Base-by-base conservation (phyloP, 2,888 invertebrate genomes). In the Agrochola macilenta region DNA sequence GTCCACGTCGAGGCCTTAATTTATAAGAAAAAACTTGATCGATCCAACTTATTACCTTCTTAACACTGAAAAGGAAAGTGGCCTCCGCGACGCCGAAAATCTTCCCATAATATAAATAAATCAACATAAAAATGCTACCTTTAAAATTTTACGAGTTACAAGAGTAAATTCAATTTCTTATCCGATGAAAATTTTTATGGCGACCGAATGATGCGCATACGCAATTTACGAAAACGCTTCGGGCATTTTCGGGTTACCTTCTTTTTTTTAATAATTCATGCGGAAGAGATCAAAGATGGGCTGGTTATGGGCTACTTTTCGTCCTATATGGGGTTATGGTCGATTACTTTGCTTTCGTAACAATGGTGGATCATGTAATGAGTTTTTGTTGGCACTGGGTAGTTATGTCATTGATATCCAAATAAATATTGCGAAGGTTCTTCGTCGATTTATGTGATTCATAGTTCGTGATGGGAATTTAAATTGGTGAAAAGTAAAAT, bases 191-290 rank as follows among this genome's bases (percentile, higher is more conserved):
- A 82, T 84, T 88, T 79, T 89, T 85, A 85, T 85, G 75, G 82
- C 72, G 54, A 77, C 90, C 90, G 82, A 80, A 84, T 88, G 86
- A 88, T 86, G 84, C 86, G 86, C 88, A 83, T 76, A 85, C 84
- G 89, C 92, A 88, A 84, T 84, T 84, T 90, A 90, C 91, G 90
- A 92, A 93, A 86, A 87, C 83, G 87, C 89, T 81, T 78, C 84
- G 80, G 86, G 89, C 86, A 74, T 80, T 74, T 82, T 88, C 79
- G 86, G 82, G 79, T 79, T 76, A 76, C 66, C 58, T 78, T 76
- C 71, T 81, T 83, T 86, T 85, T 88, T 84, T 83, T 70, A 87
- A 88, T 89, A 82, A 89, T 88, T 87, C 76, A 86, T 88, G 77
- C 88, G 87, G 89, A 83, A 84, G 79, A 83, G 70, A 81, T 86